A percentile compares a stretch with the other conserved stretches of the same genome.
These are phyloP conservation scores for Camponotus vicinus DNA, from an alignment of 1,140 invertebrate species.

Conservation along the genomic window DNA sequence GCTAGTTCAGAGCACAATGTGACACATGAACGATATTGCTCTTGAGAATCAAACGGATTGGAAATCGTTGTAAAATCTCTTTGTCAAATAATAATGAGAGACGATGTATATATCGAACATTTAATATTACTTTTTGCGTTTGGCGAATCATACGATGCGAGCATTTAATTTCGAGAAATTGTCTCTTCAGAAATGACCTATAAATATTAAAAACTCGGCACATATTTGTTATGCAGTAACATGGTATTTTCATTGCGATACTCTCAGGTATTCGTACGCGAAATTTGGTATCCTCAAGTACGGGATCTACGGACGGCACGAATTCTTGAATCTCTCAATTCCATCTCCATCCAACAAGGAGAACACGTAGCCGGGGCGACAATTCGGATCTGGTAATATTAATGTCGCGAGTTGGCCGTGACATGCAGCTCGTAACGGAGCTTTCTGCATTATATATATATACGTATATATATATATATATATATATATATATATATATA, in stretches of 20 bases:
- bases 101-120: background rate
- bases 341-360: conserved; percentile 10
- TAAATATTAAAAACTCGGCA: conserved; percentile 23
- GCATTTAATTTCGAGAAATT: background rate
- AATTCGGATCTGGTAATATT: conserved; percentile 50
- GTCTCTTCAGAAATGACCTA: background rate
- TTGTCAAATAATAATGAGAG: conserved; percentile 7
- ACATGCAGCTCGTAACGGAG: conserved; percentile 4
- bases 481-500: too few species aligned
- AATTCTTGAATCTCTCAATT: conserved; percentile 27
- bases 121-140: background rate
- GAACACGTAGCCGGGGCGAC: conserved; percentile 5
- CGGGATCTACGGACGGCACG: background rate
- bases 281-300: conserved; percentile 4
- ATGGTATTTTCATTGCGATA: background rate
- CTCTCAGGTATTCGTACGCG: background rate
- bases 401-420: conserved; percentile 32
- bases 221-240: background rate
- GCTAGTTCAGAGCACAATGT: background rate
- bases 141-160: too few species aligned
- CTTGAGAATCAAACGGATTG: conserved; percentile 11
- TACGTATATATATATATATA: too few species aligned
- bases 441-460: background rate
- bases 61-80: background rate
- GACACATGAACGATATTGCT: background rate